Base-by-base conservation (phyloP, 2,888 invertebrate genomes). In the Tetrapedia diversipes region DNA sequence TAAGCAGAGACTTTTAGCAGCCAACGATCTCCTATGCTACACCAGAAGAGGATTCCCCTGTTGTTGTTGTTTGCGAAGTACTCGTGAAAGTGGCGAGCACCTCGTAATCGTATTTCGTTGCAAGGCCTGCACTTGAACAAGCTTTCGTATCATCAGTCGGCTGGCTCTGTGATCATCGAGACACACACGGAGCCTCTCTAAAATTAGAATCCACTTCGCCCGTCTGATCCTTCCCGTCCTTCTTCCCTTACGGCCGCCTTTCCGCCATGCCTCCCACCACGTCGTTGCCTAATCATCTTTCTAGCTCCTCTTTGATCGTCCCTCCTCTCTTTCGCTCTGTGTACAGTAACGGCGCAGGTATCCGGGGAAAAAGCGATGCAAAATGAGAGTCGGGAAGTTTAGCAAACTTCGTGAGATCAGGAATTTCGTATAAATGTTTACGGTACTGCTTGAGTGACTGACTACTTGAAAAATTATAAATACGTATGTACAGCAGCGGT, bases 181-280 rank as follows among this genome's bases (percentile, higher is more conserved):
- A 66, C 43, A 63, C 59, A 73, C 59, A 59, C 45, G 51, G 59
- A 61, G 73, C 61, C 76, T 70, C 64, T 79, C 78, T 85, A 87
- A 87, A 87, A 87, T 89, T 89, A 86, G 85, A 87, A 84, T 84
- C 86, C 83, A 85, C 85, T 87, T 82, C 80, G 82, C 70, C 76
- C 83, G 83, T 83, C 70, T 84, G 82, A 81, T 87, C 85, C 80
- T 81, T 77, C 67, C 77, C 82, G 60, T 32, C 74, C 82, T 66
- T 69, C 54, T 70, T 78, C 77, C 59, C 66, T 49, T 71, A 59
- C 70, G 65, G 32, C 57, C 57, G 45, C 37, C 47, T 73, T 68
- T 51, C 51, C 49, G 24, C 53, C 56, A 37, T 47, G 51, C 34
- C 68, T 70, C 27, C 63, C 63, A n/a, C n/a, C n/a, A n/a, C n/a